Evolutionary conservation across 2,888 invertebrate genomes (phyloP).

Genomic region (Clistopyga incitator): DNA sequence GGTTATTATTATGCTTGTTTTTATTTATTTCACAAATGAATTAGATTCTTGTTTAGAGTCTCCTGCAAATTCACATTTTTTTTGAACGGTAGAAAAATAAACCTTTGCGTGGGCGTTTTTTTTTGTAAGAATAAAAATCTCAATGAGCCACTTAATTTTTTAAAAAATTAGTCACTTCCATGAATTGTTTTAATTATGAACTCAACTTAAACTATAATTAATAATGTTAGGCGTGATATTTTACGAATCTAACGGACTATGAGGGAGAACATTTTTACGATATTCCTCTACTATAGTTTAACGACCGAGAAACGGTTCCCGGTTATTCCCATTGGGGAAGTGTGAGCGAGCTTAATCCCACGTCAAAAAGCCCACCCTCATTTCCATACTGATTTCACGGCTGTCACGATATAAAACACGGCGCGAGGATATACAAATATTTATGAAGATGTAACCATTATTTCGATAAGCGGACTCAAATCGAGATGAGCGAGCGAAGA

Average conservation of each 20-base stretch:
- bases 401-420: slow-evolving; percentile 76
- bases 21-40: too few relatives aligned
- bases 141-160: too few relatives aligned
- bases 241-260: not conserved
- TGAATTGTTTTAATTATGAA: too few relatives aligned
- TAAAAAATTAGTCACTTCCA: too few relatives aligned
- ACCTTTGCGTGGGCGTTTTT: too few relatives aligned
- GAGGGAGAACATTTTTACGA: slow-evolving; percentile 1
- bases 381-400: slow-evolving; percentile 83
- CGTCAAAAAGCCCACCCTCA: slow-evolving; percentile 69
- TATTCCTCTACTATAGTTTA: slow-evolving; percentile 13
- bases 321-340: slow-evolving; percentile 34
- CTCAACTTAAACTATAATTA: not conserved
- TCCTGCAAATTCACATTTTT: too few relatives aligned
- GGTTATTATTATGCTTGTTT: too few relatives aligned
- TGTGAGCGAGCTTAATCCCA: slow-evolving; percentile 25
- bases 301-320: slow-evolving; percentile 4
- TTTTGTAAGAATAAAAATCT: too few relatives aligned
- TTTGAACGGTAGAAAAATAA: too few relatives aligned
- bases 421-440: slow-evolving; percentile 79
- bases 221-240: not conserved
- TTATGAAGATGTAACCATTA: slow-evolving; percentile 84
- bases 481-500: slow-evolving; percentile 70
- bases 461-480: slow-evolving; percentile 83
- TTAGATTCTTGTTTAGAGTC: too few relatives aligned